A percentile compares a stretch with the other conserved stretches of the same genome.
Evolutionary conservation across 2,797 vertebrate species (phyloP).

Genomic region (Mastacembelus armatus): DNA sequence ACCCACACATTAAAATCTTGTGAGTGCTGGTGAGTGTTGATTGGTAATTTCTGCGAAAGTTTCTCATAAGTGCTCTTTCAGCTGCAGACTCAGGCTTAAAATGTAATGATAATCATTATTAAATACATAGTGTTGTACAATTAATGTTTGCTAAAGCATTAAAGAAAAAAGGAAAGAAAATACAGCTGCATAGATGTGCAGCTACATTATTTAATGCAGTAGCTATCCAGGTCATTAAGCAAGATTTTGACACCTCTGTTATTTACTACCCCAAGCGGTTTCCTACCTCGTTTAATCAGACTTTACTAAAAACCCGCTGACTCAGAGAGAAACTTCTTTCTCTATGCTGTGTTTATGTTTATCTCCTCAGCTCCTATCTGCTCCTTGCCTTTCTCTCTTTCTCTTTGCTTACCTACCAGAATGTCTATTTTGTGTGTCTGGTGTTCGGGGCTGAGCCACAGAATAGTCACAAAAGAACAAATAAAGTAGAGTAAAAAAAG

Average conservation of each 20-base stretch:
- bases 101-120: neutral
- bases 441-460: slow-evolving; percentile 21
- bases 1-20: neutral
- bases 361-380: slow-evolving; percentile 54
- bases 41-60: neutral
- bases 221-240: slow-evolving; percentile 78
- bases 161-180: slow-evolving; percentile 15
- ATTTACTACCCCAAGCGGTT: slow-evolving; percentile 75
- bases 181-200: slow-evolving; percentile 59
- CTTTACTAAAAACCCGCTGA: slow-evolving; percentile 74
- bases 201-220: slow-evolving; percentile 70
- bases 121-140: too few relatives aligned
- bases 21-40: neutral
- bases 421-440: slow-evolving; percentile 44
- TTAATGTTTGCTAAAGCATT: slow-evolving; percentile 23
- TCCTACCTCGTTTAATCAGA: slow-evolving; percentile 80
- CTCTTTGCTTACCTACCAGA: slow-evolving; percentile 63
- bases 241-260: slow-evolving; percentile 79
- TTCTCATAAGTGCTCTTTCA: neutral
- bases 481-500: slow-evolving; percentile 27
- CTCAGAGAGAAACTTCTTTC: slow-evolving; percentile 68
- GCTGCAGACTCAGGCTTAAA: neutral
- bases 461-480: slow-evolving; percentile 52
- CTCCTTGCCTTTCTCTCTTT: slow-evolving; percentile 33
- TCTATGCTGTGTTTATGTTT: slow-evolving; percentile 70